Conservation (phyloP, 1,140 invertebrate species). For the Parasteatoda tepidariorum region DNA sequence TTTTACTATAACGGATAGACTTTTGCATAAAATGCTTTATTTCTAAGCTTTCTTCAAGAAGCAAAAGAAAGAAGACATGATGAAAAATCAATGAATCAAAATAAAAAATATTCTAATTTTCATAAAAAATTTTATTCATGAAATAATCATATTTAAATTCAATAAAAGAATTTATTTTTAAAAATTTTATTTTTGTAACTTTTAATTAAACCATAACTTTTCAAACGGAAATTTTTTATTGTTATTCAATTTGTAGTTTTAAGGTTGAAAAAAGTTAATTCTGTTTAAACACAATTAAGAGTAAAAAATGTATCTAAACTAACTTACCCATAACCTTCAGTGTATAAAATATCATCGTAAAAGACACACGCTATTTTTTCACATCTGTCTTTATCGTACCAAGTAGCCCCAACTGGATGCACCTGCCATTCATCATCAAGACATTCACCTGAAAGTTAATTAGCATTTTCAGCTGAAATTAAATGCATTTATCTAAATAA, state of each 20-base stretch:
- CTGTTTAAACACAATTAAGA: neutral
- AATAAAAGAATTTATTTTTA: neutral
- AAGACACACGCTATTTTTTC: slow-evolving; percentile 28
- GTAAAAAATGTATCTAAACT: neutral
- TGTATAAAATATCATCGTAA: slow-evolving; percentile 2
- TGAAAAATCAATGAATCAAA: too few species aligned
- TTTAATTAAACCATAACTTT: neutral
- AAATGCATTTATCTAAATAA: neutral
- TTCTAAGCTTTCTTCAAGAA: too few species aligned
- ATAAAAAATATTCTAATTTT: too few species aligned
- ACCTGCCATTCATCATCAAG: slow-evolving; percentile 31
- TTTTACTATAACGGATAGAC: too few species aligned
- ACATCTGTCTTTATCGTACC: slow-evolving; percentile 44
- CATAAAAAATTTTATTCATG: too few species aligned
- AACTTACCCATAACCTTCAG: slow-evolving; percentile 39
- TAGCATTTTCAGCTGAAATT: too few species aligned
- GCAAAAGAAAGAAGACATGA: too few species aligned
- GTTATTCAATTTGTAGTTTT: neutral
- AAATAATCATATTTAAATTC: neutral
- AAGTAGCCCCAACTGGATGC: slow-evolving; percentile 16
- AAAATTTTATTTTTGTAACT: neutral
- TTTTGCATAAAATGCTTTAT: too few species aligned
- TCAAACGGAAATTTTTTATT: neutral
- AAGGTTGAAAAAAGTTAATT: neutral
- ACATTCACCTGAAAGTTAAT: slow-evolving; percentile 33